A percentile compares a stretch with the other conserved stretches of the same genome.
These are phyloP conservation scores for Steinernema carpocapsae DNA, from an alignment of 2,888 invertebrate species.

Conservation along the genomic window DNA sequence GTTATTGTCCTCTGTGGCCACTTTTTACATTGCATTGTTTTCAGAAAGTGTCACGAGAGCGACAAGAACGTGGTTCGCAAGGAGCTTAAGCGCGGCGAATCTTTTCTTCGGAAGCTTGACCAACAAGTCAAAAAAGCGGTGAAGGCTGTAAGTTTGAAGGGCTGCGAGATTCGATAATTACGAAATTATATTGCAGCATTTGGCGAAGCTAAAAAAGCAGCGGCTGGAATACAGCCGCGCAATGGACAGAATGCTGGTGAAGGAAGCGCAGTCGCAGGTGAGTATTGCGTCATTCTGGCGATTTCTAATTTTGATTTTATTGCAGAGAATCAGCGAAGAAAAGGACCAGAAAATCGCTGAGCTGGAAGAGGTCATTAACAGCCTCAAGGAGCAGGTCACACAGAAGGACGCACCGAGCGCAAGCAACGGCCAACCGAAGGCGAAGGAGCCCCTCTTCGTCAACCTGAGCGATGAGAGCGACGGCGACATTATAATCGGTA, in stretches of 20 bases:
- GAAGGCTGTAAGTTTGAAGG: neutral
- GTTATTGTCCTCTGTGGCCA: too few relatives aligned
- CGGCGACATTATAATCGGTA: too few relatives aligned
- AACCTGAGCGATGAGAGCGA: too few relatives aligned
- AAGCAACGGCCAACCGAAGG: too few relatives aligned
- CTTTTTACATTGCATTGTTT: neutral
- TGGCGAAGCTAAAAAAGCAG: neutral
- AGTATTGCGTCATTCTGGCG: neutral
- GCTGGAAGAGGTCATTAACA: neutral
- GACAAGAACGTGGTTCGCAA: neutral
- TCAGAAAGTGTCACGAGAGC: neutral
- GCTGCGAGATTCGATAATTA: neutral
- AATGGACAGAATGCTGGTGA: constrained; percentile 7
- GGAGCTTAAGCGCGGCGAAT: neutral
- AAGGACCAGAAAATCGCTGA: constrained; percentile 9
- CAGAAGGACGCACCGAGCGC: too few relatives aligned
- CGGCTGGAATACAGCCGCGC: neutral
- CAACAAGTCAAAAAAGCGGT: neutral
- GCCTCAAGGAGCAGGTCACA: too few relatives aligned
- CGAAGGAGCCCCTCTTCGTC: too few relatives aligned
- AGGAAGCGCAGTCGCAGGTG: constrained; percentile 11
- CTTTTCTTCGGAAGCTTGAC: neutral
- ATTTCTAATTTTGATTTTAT: neutral
- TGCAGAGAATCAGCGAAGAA: neutral
- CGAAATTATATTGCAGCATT: constrained; percentile 11